Base-by-base conservation (phyloP, 2,888 invertebrate genomes). In the Geophilus truncorum region DNA sequence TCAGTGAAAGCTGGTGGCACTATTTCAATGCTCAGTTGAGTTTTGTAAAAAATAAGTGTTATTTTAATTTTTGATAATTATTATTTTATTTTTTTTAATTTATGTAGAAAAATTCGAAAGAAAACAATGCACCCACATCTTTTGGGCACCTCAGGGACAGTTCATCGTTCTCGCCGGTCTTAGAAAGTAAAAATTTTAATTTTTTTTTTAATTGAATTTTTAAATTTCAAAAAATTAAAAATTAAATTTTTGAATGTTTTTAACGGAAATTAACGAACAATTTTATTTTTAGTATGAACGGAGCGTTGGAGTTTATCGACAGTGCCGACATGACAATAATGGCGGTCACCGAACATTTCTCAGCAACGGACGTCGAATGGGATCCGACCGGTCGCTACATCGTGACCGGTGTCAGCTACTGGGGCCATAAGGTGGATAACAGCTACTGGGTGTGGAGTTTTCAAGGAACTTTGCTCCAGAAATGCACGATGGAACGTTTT, bases 401-500 rank as follows among this genome's bases (percentile, higher is more conserved):
- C 15, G 94, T 95, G 80, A 97, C 98, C 0, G 95, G 94, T 0
- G 97, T 98, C 21, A 97, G 97, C 0, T 93, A 93, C 82, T 97
- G 97, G 92, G 97, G 96, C 86, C 94, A 95, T 83, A 97, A 96
- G 89, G 96, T 96, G 83, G 92, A 92, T 86, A 90, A 90, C 83
- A 98, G 97, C 1, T 99, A 96, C 88, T 96, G 97, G 91, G 92
- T 99, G 86, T 98, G 98, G 94, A 96, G 96, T 40, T 98, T 99
- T 93, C 98, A 99, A 89, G 92, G 92, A 2, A 90, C 91, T 83
- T 89, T 93, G 82, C 86, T 94, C 77, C 91, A 92, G 84, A 90
- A 97, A 85, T 93, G 95, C 82, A 94, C 94, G 88, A 90, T 97
- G 84, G 98, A 97, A 85, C 93, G 93, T 78, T 97, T 99, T 87